Evolutionary conservation across 2,888 invertebrate genomes (phyloP), one percentile per base, ranked within the genome.

Genomic region (Zaprionus bogoriensis): DNA sequence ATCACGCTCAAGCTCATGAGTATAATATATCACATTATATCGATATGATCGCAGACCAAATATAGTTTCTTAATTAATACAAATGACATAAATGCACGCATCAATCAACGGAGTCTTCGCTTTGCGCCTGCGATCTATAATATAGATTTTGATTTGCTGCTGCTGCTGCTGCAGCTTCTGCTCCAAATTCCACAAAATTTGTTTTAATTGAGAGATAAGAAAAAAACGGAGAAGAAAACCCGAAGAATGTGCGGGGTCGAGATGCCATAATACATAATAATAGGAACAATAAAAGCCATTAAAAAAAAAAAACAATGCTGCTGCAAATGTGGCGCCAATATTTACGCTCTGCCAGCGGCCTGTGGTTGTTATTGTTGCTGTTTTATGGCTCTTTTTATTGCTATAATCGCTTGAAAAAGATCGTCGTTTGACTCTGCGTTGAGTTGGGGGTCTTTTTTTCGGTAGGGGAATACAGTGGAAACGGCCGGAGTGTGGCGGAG

Each of bases 241-340:
- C 25, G 25, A 52, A 27, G 17, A 12, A n/a, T n/a, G n/a, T n/a
- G n/a, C n/a, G 12, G 10, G 7, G 30, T 6, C 41, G 12, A 32
- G 32, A 17, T 47, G 64, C 41, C 50, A 70, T 64, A 54, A 69
- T 61, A 50, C 25, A 59, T 51, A 47, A 60, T 67, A 60, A 67
- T 39, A 51, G 54, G 27, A 67, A 45, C 44, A 55, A 58, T 47
- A 60, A 36, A 51, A 46, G 19, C 45, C 36, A 45, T 65, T 39
- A 61, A 50, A 46, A 32, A 22, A n/a, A n/a, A n/a, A n/a, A n/a
- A n/a, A n/a, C n/a, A n/a, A n/a, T 25, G 25, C 41, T 32, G 36
- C 23, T 46, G 25, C 36, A 59, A 74, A 68, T 65, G 61, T 69
- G 74, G 74, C 74, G 77, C 67, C 76, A 74, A 74, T 66, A 45